phyloP scores from a whole-genome alignment of 2,797 vertebrate genomes.

The Acridotheres tristis region DNA sequence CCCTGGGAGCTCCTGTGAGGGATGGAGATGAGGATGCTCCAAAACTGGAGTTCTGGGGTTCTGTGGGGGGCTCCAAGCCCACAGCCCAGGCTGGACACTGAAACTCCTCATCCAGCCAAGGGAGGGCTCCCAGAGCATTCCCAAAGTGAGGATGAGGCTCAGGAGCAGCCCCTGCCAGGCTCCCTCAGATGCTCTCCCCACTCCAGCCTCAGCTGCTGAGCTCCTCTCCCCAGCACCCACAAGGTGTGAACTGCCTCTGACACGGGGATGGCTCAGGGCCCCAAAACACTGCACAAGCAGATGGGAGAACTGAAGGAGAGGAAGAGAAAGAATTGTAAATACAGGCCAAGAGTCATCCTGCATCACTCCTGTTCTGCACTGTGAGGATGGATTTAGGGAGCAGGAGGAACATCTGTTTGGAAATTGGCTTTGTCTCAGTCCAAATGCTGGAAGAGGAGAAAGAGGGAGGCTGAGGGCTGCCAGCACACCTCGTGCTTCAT shows the following conservation, averaged over 20 bases:
- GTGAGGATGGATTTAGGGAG: background rate
- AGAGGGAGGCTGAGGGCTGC: background rate
- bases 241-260: slow-evolving; percentile 13
- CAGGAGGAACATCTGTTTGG: slow-evolving; percentile 31
- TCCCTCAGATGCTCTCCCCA: background rate
- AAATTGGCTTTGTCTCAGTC: background rate
- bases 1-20: background rate
- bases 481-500: slow-evolving; percentile 32
- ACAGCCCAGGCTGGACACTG: background rate
- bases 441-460: background rate
- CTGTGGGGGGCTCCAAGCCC: background rate
- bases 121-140: background rate
- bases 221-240: background rate
- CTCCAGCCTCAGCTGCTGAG: background rate
- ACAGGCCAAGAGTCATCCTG: background rate
- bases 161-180: background rate
- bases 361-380: background rate
- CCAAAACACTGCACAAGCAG: background rate
- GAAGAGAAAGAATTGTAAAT: background rate
- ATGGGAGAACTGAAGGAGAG: background rate
- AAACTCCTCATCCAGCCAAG: background rate
- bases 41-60: background rate
- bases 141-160: background rate
- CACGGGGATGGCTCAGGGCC: slow-evolving; percentile 8
- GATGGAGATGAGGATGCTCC: background rate